Evolutionary conservation across 2,113 vertebrate genomes (phyloP), one percentile per base, ranked within the genome.

Genomic region (Otus sunia): DNA sequence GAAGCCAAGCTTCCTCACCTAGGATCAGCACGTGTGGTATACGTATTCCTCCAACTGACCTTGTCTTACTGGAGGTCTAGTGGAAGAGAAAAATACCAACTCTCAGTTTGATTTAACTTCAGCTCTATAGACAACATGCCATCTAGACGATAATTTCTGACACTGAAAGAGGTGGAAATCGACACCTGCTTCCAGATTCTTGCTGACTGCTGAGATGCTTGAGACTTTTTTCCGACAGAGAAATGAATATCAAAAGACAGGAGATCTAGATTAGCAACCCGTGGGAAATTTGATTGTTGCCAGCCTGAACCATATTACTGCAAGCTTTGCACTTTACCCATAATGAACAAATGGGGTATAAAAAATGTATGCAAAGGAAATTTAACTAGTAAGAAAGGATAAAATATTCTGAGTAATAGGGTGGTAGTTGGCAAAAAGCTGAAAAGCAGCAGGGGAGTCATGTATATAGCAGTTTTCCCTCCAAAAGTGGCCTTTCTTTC

Each of bases 21-120:
- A 36, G 53, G 58, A 71, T n/a, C 75, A 47, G 39, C 0, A 0
- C 0, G 0, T 19, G 21, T 49, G 26, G 13, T 56, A 17, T 53
- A 50, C 1, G 1, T 71, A 10, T 32, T 73, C 32, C 43, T 91
- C 67, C 75, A 86, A 3, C 43, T 53, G 73, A 90, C 77, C 59
- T 69, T 84, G 62, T 86, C 77, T 83, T 11, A 0, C 20, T 0
- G 37, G 62, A 79, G 71, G 39, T 63, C 79, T 73, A 77, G 63
- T 39, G 64, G 73, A 87, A 96, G 68, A 82, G 67, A 73, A 76
- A 94, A 84, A 80, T 18, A 41, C 41, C 49, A 88, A 43, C 56
- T 83, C 63, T 55, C n/a, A 27, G 27, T 71, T 43, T 83, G 85
- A 90, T 94, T 92, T 94, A 77, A 72, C 60, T 84, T 72, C 62